Percentiles rank a stretch among this genome's conserved stretches.
phyloP scores from a whole-genome alignment of 2,888 invertebrate species.

The Mantis religiosa region DNA sequence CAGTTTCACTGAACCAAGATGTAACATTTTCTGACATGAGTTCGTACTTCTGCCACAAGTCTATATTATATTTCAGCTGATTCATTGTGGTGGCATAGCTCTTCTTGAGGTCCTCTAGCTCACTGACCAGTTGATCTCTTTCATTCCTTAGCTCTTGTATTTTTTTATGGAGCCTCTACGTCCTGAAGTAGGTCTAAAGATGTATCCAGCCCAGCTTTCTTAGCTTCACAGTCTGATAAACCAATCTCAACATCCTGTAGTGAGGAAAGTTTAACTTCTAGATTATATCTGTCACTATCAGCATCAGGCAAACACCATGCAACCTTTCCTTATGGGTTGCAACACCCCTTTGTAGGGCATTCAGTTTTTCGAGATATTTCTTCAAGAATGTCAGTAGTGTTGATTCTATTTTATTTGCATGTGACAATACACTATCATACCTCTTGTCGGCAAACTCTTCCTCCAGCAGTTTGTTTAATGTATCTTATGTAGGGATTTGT shows the following conservation, averaged over 20 bases:
- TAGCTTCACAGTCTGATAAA: constrained; percentile 64
- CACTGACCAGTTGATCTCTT: constrained; percentile 63
- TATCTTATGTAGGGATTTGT: constrained; percentile 63
- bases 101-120: constrained; percentile 65
- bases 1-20: constrained; percentile 74
- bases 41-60: constrained; percentile 79
- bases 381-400: constrained; percentile 76
- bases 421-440: constrained; percentile 69
- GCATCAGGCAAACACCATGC: constrained; percentile 88
- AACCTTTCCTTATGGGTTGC: constrained; percentile 77
- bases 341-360: constrained; percentile 75
- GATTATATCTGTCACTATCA: constrained; percentile 84
- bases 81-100: constrained; percentile 65
- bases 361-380: constrained; percentile 81
- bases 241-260: constrained; percentile 70
- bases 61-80: constrained; percentile 65
- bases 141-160: constrained; percentile 64
- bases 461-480: constrained; percentile 62
- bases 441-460: constrained; percentile 78
- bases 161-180: constrained; percentile 68
- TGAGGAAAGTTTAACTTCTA: constrained; percentile 84
- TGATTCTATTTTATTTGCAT: constrained; percentile 75
- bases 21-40: constrained; percentile 67
- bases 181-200: constrained; percentile 67
- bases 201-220: constrained; percentile 63